phyloP scores from a whole-genome alignment of 2,113 vertebrate species.

The Hemiprocne comata region DNA sequence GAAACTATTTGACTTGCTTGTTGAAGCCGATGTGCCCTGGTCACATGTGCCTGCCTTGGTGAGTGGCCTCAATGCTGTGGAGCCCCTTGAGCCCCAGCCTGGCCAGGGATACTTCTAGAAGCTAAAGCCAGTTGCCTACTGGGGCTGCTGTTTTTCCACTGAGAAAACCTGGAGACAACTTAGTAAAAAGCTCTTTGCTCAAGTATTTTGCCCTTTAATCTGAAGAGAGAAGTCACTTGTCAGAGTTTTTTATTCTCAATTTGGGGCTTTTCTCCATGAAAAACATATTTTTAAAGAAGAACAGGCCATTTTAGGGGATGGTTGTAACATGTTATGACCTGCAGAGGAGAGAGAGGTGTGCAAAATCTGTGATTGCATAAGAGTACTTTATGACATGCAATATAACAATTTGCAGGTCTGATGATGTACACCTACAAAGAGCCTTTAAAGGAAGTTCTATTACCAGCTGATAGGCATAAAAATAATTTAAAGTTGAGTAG shows the following conservation, averaged over 20 bases:
- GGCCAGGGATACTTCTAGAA: neutral
- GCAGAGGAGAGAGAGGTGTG: neutral
- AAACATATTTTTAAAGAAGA: neutral
- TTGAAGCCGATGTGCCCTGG: neutral
- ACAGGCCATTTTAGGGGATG: neutral
- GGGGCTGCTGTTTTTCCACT: neutral
- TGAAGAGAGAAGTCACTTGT: neutral
- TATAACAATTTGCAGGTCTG: neutral
- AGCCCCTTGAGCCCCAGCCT: neutral
- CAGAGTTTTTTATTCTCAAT: neutral
- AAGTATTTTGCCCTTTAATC: neutral
- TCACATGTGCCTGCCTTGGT: accelerated
- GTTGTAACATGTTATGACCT: neutral
- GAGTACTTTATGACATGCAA: neutral
- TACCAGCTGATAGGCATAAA: neutral
- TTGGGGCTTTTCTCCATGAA: neutral
- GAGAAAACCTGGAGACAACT: neutral
- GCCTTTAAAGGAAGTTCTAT: neutral
- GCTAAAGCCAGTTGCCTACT: neutral
- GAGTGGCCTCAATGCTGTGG: neutral
- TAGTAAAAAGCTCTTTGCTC: neutral
- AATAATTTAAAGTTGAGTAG: neutral
- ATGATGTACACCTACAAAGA: neutral
- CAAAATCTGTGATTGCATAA: neutral
- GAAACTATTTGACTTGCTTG: neutral